Percentiles rank a stretch among this genome's conserved stretches.
Conservation (phyloP, 2,113 vertebrate genomes). For the Neomonachus schauinslandi region DNA sequence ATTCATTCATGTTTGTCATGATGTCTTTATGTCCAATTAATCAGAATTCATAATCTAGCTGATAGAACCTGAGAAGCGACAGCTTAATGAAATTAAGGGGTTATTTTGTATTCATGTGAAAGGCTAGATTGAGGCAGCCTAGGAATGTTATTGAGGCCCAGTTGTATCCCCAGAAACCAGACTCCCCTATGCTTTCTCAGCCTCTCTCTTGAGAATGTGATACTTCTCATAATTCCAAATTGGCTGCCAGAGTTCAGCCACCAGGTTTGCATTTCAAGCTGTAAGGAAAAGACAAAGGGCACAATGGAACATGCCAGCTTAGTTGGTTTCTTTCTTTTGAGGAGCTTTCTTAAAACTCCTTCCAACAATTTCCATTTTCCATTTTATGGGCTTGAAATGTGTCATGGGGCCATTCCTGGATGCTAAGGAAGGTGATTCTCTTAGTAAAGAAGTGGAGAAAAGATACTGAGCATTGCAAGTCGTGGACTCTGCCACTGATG, state of each 20-base stretch:
- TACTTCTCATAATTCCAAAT: background rate
- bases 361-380: background rate
- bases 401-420: background rate
- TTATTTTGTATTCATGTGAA: background rate
- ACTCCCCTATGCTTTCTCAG: background rate
- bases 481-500: background rate
- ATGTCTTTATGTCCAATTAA: background rate
- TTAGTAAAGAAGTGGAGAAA: background rate
- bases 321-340: background rate
- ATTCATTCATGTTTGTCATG: background rate
- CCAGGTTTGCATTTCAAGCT: background rate
- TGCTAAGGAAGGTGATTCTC: background rate
- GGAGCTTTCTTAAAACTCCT: background rate
- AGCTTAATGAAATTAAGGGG: background rate
- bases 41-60: background rate
- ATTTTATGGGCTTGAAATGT: background rate
- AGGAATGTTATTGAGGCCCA: background rate
- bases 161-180: background rate
- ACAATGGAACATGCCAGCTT: background rate
- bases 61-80: background rate
- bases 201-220: background rate
- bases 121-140: background rate
- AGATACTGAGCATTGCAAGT: background rate
- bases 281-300: background rate
- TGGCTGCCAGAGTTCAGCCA: background rate